These are phyloP conservation scores for Xanthostigma xanthostigma DNA, from an alignment of 2,888 invertebrate species.

Conservation along the genomic window DNA sequence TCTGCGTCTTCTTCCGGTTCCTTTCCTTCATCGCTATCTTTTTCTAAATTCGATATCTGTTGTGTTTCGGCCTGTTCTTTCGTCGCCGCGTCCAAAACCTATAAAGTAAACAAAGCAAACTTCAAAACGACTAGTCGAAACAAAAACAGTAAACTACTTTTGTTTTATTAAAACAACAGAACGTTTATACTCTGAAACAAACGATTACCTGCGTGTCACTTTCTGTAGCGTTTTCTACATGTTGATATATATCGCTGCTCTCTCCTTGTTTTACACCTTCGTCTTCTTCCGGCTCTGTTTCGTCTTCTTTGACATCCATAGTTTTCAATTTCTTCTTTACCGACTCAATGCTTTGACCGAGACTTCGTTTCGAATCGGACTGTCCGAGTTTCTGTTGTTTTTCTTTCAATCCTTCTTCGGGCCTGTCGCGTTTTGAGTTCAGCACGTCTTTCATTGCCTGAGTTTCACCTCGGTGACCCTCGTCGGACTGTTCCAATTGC, in stretches of 20 bases:
- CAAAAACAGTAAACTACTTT: background rate
- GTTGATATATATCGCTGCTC: constrained; percentile 58
- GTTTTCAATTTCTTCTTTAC: constrained; percentile 46
- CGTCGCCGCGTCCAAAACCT: constrained; percentile 59
- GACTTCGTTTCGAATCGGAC: constrained; percentile 55
- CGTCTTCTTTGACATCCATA: constrained; percentile 32
- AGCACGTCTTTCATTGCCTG: constrained; percentile 24
- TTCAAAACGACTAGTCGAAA: background rate
- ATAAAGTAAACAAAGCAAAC: constrained; percentile 8
- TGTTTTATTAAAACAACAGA: too few relatives aligned
- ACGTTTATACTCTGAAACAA: background rate
- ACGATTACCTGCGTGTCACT: constrained; percentile 48
- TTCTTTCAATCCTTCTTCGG: constrained; percentile 29
- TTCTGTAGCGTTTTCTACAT: constrained; percentile 64
- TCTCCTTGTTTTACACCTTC: constrained; percentile 20
- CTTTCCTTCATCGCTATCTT: constrained; percentile 40
- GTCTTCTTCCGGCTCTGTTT: constrained; percentile 25
- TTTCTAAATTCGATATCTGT: constrained; percentile 45
- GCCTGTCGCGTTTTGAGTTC: constrained; percentile 18
- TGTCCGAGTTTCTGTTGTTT: constrained; percentile 58
- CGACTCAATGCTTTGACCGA: constrained; percentile 47
- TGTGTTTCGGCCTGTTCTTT: constrained; percentile 69
- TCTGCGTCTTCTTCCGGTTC: constrained; percentile 30
- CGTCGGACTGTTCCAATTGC: constrained; percentile 53
- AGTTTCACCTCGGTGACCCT: constrained; percentile 47